A percentile compares a stretch with the other conserved stretches of the same genome.
phyloP scores from a whole-genome alignment of 92 coral and sea anemone species.

The Porites evermanni region DNA sequence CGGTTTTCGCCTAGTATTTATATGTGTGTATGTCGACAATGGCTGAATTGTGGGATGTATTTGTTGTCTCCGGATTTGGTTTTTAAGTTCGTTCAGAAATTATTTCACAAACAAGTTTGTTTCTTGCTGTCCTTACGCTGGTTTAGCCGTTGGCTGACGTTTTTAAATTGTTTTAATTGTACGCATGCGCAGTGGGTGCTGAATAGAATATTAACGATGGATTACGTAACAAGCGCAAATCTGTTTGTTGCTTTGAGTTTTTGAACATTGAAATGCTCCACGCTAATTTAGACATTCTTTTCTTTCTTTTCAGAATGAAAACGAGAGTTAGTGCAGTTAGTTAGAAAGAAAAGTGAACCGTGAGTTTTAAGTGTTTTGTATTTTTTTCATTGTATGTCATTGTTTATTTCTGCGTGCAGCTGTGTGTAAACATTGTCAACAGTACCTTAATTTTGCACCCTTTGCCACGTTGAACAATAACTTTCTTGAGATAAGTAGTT shows the following conservation, averaged over 20 bases:
- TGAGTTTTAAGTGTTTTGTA: too few relatives aligned
- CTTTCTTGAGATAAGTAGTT: too few relatives aligned
- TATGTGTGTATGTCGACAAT: neutral
- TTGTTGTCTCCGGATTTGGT: neutral
- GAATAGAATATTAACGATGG: neutral
- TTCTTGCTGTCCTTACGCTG: neutral
- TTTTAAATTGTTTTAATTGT: neutral
- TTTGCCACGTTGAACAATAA: too few relatives aligned
- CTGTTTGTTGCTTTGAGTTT: too few relatives aligned
- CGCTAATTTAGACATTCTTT: too few relatives aligned
- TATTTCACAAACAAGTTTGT: neutral
- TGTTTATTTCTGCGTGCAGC: too few relatives aligned
- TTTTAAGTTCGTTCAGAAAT: neutral
- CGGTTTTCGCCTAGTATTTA: neutral
- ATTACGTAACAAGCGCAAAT: too few relatives aligned
- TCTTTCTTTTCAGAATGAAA: neutral
- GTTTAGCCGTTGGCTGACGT: neutral
- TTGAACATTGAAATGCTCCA: neutral
- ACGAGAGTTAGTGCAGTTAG: neutral
- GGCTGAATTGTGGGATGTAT: constrained; percentile 29
- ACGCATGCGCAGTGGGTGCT: constrained; percentile 21
- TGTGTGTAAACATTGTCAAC: too few relatives aligned
- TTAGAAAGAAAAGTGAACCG: too few relatives aligned
- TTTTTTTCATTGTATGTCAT: too few relatives aligned
- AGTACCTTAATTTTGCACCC: too few relatives aligned